These are phyloP conservation scores for Benthosema pterotum DNA, from an alignment of 2,797 vertebrate genomes.

Conservation along the genomic window DNA sequence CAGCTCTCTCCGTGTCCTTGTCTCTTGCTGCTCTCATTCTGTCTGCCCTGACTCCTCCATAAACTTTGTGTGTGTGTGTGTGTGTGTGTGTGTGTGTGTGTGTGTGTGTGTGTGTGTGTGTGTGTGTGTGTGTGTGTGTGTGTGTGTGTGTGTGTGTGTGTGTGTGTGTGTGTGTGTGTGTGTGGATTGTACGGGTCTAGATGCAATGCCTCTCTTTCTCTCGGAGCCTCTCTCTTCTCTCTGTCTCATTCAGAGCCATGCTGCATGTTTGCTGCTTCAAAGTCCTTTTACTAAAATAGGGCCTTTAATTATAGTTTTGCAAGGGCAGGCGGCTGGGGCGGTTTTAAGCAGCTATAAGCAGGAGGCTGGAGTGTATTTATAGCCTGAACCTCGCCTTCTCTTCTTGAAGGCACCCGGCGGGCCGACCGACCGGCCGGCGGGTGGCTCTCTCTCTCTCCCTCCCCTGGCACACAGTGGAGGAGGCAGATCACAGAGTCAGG, in stretches of 20 bases:
- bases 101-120: conserved; percentile 11
- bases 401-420: conserved; percentile 31
- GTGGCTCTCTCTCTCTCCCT: too few relatives aligned
- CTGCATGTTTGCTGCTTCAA: conserved; percentile 75
- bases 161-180: conserved; percentile 34
- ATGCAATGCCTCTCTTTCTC: conserved; percentile 34
- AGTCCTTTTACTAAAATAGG: conserved; percentile 79
- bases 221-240: conserved; percentile 23
- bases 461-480: conserved; percentile 37
- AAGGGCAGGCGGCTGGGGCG: conserved; percentile 66
- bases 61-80: not conserved
- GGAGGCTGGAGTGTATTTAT: conserved; percentile 78
- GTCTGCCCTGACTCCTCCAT: too few relatives aligned
- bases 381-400: conserved; percentile 38
- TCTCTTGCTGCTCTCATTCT: too few relatives aligned
- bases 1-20: too few relatives aligned
- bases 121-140: conserved; percentile 38
- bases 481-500: conserved; percentile 59
- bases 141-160: conserved; percentile 15
- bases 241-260: conserved; percentile 51
- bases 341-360: conserved; percentile 80
- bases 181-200: too few relatives aligned
- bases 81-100: conserved; percentile 2
- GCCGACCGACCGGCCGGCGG: too few relatives aligned
- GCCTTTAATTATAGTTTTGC: conserved; percentile 82